Evolutionary conservation across 2,888 invertebrate species (phyloP), one percentile per base, ranked within the genome.

Genomic region (Drosophila hamatofila): DNA sequence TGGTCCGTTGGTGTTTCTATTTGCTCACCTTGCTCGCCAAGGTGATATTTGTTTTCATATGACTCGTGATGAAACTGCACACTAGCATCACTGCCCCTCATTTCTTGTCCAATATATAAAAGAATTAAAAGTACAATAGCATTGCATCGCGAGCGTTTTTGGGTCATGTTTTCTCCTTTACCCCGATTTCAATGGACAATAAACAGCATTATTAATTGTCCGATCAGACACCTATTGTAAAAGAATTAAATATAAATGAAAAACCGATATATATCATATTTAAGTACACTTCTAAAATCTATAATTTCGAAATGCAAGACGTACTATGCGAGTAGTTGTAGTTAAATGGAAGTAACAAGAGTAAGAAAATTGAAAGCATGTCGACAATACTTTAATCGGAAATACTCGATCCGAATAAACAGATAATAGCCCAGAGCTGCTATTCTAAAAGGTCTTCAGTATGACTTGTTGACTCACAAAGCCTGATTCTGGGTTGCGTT

Each of bases 1-100:
- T 92, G 91, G 77, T 92, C 91, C 48, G 83, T 91, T 51, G 89
- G 89, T 51, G 82, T 70, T 55, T 90, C 88, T 33, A 83, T 64
- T 69, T 88, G 83, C 65, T 92, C 88, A 46, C 79, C 77, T 76
- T 83, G 65, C 21, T 82, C 90, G 61, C 70, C 76, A 27, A 65
- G 67, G 9, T 79, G 44, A 66, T 81, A 77, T 61, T 88, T 80
- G 35, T 66, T 77, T 12, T 91, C 79, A 25, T 59, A 14, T 2
- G 88, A 78, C 58, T 88, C 80, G 41, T 89, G 83, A 35, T 84
- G 75, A 30, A 89, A 82, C 63, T 89, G 90, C 23, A 88, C 72
- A 60, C 86, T 91, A 0, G 77, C 80, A 33, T 84, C 79, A 61
- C 30, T 68, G 23, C 67, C 59, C 9, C 54, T 56, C 21, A 77